Percentiles rank a stretch among this genome's conserved stretches.
These are phyloP conservation scores for Dicycla oo DNA, from an alignment of 2,888 invertebrate species.

Conservation along the genomic window DNA sequence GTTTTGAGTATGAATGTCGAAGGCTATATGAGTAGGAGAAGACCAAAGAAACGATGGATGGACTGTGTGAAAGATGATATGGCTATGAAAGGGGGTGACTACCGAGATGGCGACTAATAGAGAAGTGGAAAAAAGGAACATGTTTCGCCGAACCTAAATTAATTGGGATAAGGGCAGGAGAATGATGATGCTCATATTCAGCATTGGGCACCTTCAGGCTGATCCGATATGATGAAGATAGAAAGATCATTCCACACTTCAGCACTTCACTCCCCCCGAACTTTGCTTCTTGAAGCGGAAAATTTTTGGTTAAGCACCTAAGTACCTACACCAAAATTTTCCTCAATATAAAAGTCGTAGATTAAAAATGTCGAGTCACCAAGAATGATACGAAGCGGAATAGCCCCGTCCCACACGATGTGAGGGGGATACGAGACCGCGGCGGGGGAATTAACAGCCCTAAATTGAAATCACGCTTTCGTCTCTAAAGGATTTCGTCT, in stretches of 20 bases:
- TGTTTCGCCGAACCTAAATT: too few species aligned
- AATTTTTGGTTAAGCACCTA: neutral
- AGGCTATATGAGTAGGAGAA: too few species aligned
- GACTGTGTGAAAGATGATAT: too few species aligned
- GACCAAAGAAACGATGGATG: too few species aligned
- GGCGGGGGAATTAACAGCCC: conserved; percentile 40
- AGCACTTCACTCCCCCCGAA: too few species aligned
- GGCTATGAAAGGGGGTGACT: too few species aligned
- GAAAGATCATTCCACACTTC: neutral
- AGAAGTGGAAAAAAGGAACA: too few species aligned
- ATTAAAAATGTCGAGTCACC: conserved; percentile 40
- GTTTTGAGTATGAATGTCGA: too few species aligned
- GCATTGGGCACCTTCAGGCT: neutral
- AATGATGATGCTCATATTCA: too few species aligned
- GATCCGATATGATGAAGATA: neutral
- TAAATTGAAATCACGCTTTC: conserved; percentile 45
- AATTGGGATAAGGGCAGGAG: too few species aligned
- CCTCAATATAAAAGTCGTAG: conserved; percentile 27
- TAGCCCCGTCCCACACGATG: conserved; percentile 12
- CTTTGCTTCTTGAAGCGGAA: neutral
- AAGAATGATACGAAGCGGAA: conserved; percentile 13
- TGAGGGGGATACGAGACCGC: conserved; percentile 22
- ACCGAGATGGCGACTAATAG: too few species aligned
- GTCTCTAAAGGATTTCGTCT: conserved; percentile 25
- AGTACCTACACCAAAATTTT: neutral